Evolutionary conservation across 2,797 vertebrate species (phyloP).

Genomic region (Peromyscus eremicus): DNA sequence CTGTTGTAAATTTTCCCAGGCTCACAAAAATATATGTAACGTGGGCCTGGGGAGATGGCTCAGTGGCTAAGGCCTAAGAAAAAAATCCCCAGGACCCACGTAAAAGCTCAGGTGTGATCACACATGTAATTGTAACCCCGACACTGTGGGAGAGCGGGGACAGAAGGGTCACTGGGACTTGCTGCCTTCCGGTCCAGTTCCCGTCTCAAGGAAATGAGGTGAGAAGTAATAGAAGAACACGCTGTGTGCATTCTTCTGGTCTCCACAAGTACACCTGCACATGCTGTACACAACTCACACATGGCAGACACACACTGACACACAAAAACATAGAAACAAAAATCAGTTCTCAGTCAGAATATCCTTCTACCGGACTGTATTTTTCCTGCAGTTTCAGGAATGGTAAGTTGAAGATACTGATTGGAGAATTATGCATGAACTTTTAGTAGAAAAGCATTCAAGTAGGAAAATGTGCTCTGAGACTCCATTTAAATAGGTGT

Average conservation of each 20-base stretch:
- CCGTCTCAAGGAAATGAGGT: background rate
- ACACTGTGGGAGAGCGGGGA: background rate
- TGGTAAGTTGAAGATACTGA: conserved; percentile 18
- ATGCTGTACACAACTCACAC: background rate
- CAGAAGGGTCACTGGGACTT: background rate
- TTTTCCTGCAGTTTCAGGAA: conserved; percentile 33
- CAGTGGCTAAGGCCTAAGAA: background rate
- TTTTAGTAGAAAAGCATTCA: conserved; percentile 58
- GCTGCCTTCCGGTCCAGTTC: background rate
- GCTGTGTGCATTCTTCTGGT: background rate
- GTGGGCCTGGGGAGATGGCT: background rate
- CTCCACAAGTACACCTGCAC: background rate
- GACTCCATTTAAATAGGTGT: conserved; percentile 36
- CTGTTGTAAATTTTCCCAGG: background rate
- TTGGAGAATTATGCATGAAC: conserved; percentile 50
- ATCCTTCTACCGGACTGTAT: conserved; percentile 1
- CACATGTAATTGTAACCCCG: too few relatives aligned
- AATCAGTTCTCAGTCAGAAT: background rate
- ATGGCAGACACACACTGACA: background rate
- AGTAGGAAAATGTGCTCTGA: conserved; percentile 4
- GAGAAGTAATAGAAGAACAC: background rate
- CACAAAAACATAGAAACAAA: background rate
- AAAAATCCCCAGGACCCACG: background rate
- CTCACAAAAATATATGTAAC: background rate
- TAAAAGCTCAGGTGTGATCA: background rate